Conservation (phyloP, 2,797 vertebrate genomes). For the Tiaroga cobitis region DNA sequence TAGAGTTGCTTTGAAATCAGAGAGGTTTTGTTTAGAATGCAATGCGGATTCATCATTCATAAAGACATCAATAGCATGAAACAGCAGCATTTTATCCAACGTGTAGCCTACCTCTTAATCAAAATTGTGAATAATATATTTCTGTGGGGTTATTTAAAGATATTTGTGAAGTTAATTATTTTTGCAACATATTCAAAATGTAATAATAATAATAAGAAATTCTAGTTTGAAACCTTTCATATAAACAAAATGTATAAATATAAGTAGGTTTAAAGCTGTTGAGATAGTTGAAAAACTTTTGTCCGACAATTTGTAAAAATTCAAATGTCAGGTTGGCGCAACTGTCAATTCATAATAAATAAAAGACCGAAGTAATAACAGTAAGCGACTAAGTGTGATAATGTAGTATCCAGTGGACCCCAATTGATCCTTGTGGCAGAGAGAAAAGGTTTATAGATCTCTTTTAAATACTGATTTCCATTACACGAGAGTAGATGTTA, state of each 20-base stretch:
- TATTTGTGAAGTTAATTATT: background rate
- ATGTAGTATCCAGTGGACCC: too few relatives aligned
- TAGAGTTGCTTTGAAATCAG: background rate
- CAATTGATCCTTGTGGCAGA: too few relatives aligned
- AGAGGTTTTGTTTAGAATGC: background rate
- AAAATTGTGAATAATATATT: background rate
- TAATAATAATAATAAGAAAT: too few relatives aligned
- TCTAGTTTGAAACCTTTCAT: background rate
- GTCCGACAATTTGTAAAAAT: too few relatives aligned
- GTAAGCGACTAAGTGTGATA: background rate
- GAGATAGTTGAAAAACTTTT: too few relatives aligned
- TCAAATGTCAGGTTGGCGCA: background rate
- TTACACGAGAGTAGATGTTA: too few relatives aligned
- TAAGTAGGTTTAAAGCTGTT: background rate
- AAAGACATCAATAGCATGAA: background rate
- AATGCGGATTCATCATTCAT: background rate
- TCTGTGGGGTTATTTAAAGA: background rate
- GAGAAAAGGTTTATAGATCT: too few relatives aligned
- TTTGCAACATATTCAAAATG: background rate
- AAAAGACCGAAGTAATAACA: too few relatives aligned
- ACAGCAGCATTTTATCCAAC: background rate
- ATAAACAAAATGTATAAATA: background rate
- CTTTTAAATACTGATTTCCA: too few relatives aligned
- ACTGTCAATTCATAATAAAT: too few relatives aligned
- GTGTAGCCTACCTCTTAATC: background rate